Percentiles rank a stretch among this genome's conserved stretches.
Conservation (phyloP, 2,797 vertebrate genomes). For the Thaleichthys pacificus region DNA sequence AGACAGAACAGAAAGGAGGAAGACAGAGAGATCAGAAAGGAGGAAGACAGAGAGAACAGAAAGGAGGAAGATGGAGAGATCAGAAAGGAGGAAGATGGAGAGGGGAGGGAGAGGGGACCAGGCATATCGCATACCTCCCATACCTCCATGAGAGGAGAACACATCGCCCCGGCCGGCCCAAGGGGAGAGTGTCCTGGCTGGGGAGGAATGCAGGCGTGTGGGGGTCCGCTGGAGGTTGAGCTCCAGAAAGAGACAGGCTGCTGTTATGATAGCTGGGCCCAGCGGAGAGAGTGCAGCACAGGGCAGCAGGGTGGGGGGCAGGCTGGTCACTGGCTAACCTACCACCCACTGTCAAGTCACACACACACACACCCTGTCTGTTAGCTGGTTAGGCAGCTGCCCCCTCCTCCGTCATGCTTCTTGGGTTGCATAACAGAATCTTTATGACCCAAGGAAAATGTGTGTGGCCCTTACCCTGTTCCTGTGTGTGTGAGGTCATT, state of each 20-base stretch:
- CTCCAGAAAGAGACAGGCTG: constrained; percentile 54
- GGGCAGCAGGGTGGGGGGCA: constrained; percentile 35
- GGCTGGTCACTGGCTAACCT: constrained; percentile 29
- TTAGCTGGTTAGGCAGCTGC: background rate
- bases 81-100: too few species aligned
- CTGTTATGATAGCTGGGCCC: constrained; percentile 68
- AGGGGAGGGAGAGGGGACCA: too few species aligned
- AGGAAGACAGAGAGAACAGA: too few species aligned
- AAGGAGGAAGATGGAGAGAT: background rate
- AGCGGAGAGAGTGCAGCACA: constrained; percentile 30
- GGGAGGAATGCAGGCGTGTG: constrained; percentile 65
- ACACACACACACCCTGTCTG: constrained; percentile 10
- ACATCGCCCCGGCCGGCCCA: constrained; percentile 44
- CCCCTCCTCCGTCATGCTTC: constrained; percentile 2
- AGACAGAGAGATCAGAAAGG: too few species aligned
- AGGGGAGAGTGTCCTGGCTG: constrained; percentile 55
- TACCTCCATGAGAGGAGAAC: constrained; percentile 58
- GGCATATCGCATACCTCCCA: constrained; percentile 53
- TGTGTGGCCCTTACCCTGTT: background rate
- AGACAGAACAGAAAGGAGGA: too few species aligned
- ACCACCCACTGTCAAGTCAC: constrained; percentile 16
- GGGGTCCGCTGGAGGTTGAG: constrained; percentile 30
- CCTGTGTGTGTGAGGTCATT: background rate
- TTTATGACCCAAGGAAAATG: constrained; percentile 27
- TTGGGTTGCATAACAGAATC: constrained; percentile 33